Conservation (phyloP, 2,113 vertebrate species). For the Dipodomys merriami region DNA sequence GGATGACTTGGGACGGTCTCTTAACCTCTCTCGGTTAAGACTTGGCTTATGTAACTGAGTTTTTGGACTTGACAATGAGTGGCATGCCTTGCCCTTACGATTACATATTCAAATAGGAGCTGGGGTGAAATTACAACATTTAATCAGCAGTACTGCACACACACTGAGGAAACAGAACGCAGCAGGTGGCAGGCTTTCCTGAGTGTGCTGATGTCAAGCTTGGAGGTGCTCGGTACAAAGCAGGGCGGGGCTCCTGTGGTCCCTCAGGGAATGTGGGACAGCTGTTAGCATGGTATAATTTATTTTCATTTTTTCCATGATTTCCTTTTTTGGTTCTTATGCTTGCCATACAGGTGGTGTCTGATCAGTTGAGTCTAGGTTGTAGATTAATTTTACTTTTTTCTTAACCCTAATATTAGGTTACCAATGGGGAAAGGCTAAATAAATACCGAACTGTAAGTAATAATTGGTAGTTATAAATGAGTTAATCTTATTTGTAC, state of each 20-base stretch:
- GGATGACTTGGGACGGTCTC: background rate
- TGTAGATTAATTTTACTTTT: no score
- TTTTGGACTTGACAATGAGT: background rate
- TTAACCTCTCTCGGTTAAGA: background rate
- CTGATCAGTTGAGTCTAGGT: no score
- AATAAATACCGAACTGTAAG: background rate
- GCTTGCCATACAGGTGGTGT: no score
- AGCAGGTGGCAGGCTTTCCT: background rate
- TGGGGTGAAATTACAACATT: background rate
- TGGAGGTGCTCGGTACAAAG: background rate
- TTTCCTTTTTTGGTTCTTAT: no score
- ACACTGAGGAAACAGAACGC: background rate
- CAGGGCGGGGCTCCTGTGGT: background rate
- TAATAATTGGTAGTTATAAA: conserved; percentile 28
- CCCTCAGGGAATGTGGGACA: background rate
- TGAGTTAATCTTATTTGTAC: background rate
- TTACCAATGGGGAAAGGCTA: background rate
- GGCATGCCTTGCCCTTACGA: background rate
- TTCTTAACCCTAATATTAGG: background rate
- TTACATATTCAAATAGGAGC: background rate
- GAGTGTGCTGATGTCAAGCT: background rate
- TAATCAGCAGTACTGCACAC: background rate
- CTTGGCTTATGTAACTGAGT: background rate
- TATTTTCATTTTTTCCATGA: no score
- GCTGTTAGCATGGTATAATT: background rate